Percentiles rank a stretch among this genome's conserved stretches.
Conservation (phyloP, 1,140 invertebrate species). For the Hestina assimilis region DNA sequence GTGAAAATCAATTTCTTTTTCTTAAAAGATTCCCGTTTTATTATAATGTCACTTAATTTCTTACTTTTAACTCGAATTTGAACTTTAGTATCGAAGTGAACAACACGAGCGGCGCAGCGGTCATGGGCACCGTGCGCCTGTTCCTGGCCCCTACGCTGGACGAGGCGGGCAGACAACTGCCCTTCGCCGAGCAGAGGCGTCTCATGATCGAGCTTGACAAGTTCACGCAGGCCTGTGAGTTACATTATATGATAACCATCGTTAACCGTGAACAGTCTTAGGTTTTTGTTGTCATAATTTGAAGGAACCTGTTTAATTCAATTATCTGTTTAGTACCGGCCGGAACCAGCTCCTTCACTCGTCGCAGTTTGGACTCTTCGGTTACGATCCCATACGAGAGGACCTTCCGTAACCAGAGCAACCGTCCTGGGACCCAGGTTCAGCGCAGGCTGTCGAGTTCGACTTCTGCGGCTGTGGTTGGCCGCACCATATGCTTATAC, state of each 20-base stretch:
- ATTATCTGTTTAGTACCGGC: slow-evolving; percentile 72
- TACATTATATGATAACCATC: neutral
- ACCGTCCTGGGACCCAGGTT: slow-evolving; percentile 77
- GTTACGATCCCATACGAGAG: slow-evolving; percentile 87
- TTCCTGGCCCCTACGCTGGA: slow-evolving; percentile 86
- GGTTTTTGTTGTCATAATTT: no score
- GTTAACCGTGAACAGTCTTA: no score
- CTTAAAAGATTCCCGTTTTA: no score
- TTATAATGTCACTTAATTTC: no score
- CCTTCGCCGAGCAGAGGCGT: slow-evolving; percentile 82
- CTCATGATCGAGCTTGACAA: slow-evolving; percentile 90
- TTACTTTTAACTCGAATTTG: neutral
- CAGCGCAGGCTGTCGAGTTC: slow-evolving; percentile 79
- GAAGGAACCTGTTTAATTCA: no score
- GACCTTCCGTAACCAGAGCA: slow-evolving; percentile 82
- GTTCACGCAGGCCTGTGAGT: slow-evolving; percentile 74
- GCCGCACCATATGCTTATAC: slow-evolving; percentile 91
- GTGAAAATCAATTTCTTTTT: no score
- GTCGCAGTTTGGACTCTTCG: slow-evolving; percentile 82
- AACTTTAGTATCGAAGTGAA: slow-evolving; percentile 59
- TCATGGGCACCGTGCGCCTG: slow-evolving; percentile 85
- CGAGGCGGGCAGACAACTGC: slow-evolving; percentile 82
- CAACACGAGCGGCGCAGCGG: slow-evolving; percentile 76
- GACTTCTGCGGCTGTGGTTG: slow-evolving; percentile 93
- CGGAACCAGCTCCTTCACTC: slow-evolving; percentile 81